A percentile compares a stretch with the other conserved stretches of the same genome.
phyloP scores from a whole-genome alignment of 2,888 invertebrate species.

The Mythimna impura region DNA sequence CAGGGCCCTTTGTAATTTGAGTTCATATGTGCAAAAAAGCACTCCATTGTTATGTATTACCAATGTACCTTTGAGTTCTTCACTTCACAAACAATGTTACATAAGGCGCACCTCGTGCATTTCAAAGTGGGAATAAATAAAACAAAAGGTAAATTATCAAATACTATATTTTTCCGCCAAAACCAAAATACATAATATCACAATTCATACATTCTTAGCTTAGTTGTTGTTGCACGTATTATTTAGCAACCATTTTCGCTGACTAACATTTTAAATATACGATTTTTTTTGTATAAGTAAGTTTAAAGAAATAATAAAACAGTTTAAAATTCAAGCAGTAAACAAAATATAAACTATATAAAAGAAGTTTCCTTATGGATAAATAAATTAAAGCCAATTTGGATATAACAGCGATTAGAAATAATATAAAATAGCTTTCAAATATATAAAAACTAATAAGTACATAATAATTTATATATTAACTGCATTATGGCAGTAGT shows the following conservation, averaged over 20 bases:
- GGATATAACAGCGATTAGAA: constrained; percentile 20
- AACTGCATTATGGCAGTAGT: constrained; percentile 15
- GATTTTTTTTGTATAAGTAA: background rate
- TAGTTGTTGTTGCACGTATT: constrained; percentile 20
- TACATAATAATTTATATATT: constrained; percentile 22
- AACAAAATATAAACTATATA: constrained; percentile 1
- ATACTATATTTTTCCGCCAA: constrained; percentile 68
- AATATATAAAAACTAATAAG: constrained; percentile 28
- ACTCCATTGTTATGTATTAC: too few species aligned
- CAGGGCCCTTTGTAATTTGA: too few species aligned
- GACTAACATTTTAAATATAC: background rate
- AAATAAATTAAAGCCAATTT: constrained; percentile 37
- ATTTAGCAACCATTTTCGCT: constrained; percentile 6
- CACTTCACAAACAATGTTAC: too few species aligned
- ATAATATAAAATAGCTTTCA: background rate
- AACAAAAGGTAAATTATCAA: constrained; percentile 48
- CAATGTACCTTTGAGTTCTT: too few species aligned
- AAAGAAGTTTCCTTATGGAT: background rate
- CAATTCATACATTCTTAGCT: constrained; percentile 51
- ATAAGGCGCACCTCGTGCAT: background rate
- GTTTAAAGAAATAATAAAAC: background rate
- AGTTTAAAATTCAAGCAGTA: background rate
- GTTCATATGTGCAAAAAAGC: too few species aligned
- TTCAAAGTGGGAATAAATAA: background rate
- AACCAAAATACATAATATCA: constrained; percentile 69